A percentile compares a stretch with the other conserved stretches of the same genome.
Conservation (phyloP, 2,113 vertebrate species). For the Ahaetulla prasina region DNA sequence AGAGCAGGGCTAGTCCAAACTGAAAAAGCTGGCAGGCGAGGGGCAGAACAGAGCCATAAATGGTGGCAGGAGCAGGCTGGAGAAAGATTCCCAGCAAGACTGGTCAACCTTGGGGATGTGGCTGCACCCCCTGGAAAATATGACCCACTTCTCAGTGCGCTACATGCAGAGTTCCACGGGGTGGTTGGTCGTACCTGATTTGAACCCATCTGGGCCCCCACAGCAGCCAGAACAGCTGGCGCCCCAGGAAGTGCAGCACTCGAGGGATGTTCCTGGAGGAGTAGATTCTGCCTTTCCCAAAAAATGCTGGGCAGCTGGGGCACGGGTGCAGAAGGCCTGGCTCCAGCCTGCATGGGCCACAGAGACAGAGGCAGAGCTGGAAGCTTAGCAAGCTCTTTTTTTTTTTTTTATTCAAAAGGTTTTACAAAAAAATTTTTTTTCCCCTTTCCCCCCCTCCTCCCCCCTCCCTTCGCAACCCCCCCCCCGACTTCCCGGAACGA, state of each 20-base stretch:
- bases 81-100: background rate
- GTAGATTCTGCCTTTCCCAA: constrained; percentile 45
- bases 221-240: constrained; percentile 46
- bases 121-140: background rate
- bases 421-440: too few relatives aligned
- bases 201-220: background rate
- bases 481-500: too few relatives aligned
- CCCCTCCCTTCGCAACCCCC: too few relatives aligned
- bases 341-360: constrained; percentile 23
- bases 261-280: constrained; percentile 53
- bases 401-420: too few relatives aligned
- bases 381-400: background rate
- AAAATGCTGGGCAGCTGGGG: background rate
- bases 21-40: background rate
- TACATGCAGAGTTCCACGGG: background rate
- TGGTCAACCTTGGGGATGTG: background rate
- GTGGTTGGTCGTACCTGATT: rapidly evolving
- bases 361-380: background rate
- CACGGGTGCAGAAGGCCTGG: rapidly evolving
- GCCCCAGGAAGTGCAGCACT: constrained; percentile 47
- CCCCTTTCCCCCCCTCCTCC: too few relatives aligned
- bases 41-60: background rate
- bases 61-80: background rate
- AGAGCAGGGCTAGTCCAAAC: background rate
- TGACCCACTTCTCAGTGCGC: background rate